Evolutionary conservation across 2,113 vertebrate species (phyloP), one percentile per base, ranked within the genome.

Genomic region (Peromyscus polionotus): DNA sequence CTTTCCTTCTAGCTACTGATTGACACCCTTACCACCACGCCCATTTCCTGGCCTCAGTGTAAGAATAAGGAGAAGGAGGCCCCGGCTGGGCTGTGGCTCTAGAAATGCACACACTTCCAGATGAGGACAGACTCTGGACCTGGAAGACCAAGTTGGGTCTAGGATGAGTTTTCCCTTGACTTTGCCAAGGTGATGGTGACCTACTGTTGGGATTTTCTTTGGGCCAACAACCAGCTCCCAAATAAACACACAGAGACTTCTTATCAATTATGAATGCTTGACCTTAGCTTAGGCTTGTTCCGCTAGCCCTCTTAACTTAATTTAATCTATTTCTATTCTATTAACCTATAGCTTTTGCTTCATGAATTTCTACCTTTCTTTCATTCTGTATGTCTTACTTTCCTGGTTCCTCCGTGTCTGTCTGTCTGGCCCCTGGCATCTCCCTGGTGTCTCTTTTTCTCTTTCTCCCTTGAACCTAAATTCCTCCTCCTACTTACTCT

Each of bases 131-230:
- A 45, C 59, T 81, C 63, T 26, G 63, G 19, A 28, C 24, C 65
- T 65, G 33, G 63, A 88, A 61, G 57, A 63, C 22, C 39, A 84
- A n/a, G 5, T 4, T 68, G 68, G 75, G 20, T 57, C 88, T 72
- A 45, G 73, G 89, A n/a, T 45, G 54, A 63, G 28, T 17, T 85
- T 70, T 96, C 57, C 48, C 59, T 79, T 70, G 70, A 12, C 28
- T 39, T 94, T 73, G 36, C 36, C 75, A 92, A 95, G 95, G n/a
- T 92, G 31, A 87, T 13, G 24, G 54, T 48, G 75, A 79, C 68
- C 68, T 70, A 2, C 3, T 7, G 33, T 19, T 70, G 68, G 68
- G 67, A 36, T 36, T 70, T 70, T 70, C 67, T 70, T 70, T 70
- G 67, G 33, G 67, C 31, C 2, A 7, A n/a, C 68, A 70, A n/a